Evolutionary conservation across 2,888 invertebrate species (phyloP), one percentile per base, ranked within the genome.

Genomic region (Calliphora vomitoria): DNA sequence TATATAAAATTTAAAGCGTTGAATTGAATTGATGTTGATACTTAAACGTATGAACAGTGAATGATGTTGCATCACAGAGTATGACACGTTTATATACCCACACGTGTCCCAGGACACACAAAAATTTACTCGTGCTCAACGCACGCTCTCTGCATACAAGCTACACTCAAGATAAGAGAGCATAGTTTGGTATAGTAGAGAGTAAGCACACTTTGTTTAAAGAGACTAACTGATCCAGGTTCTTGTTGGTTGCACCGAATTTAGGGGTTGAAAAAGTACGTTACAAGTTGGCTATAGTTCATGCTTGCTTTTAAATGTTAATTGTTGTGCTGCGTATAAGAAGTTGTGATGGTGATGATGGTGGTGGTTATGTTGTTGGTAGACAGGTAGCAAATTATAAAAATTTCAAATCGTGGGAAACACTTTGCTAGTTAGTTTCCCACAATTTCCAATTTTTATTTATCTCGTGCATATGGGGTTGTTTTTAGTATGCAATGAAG

Each of bases 351-450:
- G 25, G 25, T 25, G 25, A 25, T 89, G 85, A 87, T 90, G 88
- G 87, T 90, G 89, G 90, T 91, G 88, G 90, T 92, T 91, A 68
- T 62, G 47, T 90, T 90, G 90, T 91, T 90, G 91, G 91, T 90
- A 90, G 91, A 92, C 90, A 89, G 88, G 88, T 89, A 89, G 86
- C 84, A 85, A 88, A 82, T 83, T 83, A 89, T 88, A 88, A 88
- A 85, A 87, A 88, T 90, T 91, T 90, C 89, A 88, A 91, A 93
- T 93, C 93, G 93, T 93, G 93, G 93, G 93, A 93, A 93, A 93
- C 93, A 93, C 92, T 93, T 93, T 92, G 91, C 91, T 91, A 92
- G 92, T 92, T 90, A 92, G 93, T 93, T 93, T 93, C 94, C 94
- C 93, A 93, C 93, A 93, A 93, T 92, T 87, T 87, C 64, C 44